These are phyloP conservation scores for Latrodectus geometricus DNA, from an alignment of 1,140 invertebrate species.

Conservation along the genomic window DNA sequence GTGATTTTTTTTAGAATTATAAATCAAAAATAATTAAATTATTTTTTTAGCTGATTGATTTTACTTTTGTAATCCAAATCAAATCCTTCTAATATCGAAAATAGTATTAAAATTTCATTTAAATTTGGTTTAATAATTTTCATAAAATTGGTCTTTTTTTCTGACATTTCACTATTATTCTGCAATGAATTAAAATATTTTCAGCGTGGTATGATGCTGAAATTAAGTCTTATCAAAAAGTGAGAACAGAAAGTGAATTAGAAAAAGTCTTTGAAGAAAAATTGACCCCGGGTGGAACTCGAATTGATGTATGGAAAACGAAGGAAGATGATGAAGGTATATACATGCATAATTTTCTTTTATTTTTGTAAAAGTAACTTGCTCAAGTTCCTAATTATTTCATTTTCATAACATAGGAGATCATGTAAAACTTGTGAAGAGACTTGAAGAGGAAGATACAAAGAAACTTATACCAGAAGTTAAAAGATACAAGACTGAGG, in stretches of 20 bases:
- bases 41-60: background rate
- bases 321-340: conserved; percentile 64
- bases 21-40: no score
- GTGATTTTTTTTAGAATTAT: no score
- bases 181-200: conserved; percentile 59
- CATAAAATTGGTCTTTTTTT: no score
- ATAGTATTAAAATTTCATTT: no score
- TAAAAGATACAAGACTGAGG: conserved; percentile 56
- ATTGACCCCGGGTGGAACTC: conserved; percentile 67
- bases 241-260: conserved; percentile 85
- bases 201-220: conserved; percentile 93
- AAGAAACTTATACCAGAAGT: conserved; percentile 62
- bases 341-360: background rate
- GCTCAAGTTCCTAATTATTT: background rate
- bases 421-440: conserved; percentile 51
- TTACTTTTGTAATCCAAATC: background rate
- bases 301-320: conserved; percentile 64
- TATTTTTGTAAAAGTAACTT: background rate
- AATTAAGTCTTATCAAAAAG: conserved; percentile 84
- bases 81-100: conserved; percentile 15
- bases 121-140: no score
- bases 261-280: conserved; percentile 89
- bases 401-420: conserved; percentile 13
- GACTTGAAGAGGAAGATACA: conserved; percentile 59
- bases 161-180: no score